Conservation (phyloP, 1,140 invertebrate species). For the Drosophila saltans region DNA sequence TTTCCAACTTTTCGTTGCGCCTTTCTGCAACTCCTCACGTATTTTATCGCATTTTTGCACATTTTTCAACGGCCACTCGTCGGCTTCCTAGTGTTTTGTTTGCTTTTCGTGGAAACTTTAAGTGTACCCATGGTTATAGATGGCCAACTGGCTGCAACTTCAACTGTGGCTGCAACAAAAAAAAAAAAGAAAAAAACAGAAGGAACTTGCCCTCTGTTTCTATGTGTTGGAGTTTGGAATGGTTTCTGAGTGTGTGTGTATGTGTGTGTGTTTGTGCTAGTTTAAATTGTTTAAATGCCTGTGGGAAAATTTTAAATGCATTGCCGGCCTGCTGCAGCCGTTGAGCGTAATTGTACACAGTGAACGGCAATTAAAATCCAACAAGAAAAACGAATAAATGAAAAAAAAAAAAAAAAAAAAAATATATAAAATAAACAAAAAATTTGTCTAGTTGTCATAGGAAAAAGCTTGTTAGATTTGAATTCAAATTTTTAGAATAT, state of each 20-base stretch:
- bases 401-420: slow-evolving; percentile 18
- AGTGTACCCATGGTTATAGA: slow-evolving; percentile 7
- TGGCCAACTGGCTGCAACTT: slow-evolving; percentile 29
- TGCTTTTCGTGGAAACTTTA: slow-evolving; percentile 44
- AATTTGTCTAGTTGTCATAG: slow-evolving; percentile 26
- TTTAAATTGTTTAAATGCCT: slow-evolving; percentile 62
- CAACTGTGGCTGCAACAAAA: slow-evolving; percentile 18
- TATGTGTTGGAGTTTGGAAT: not conserved
- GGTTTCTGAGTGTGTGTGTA: not conserved
- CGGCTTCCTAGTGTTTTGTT: slow-evolving; percentile 14
- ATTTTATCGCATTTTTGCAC: slow-evolving; percentile 51
- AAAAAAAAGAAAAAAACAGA: not conserved
- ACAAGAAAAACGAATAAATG: slow-evolving; percentile 18
- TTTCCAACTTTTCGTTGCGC: slow-evolving; percentile 12
- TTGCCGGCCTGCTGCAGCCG: slow-evolving; percentile 26
- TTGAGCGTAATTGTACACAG: slow-evolving; percentile 18
- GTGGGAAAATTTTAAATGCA: slow-evolving; percentile 53
- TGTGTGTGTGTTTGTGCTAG: slow-evolving; percentile 19
- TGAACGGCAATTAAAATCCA: slow-evolving; percentile 42
- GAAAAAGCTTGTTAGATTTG: slow-evolving; percentile 50
- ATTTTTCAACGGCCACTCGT: slow-evolving; percentile 42
- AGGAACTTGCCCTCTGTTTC: not conserved
- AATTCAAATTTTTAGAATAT: slow-evolving; percentile 1
- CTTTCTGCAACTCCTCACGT: slow-evolving; percentile 8
- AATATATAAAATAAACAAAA: slow-evolving; percentile 40